A percentile compares a stretch with the other conserved stretches of the same genome.
These are phyloP conservation scores for Pongo abelii DNA, from an alignment of 2,113 vertebrate genomes.

Conservation along the genomic window DNA sequence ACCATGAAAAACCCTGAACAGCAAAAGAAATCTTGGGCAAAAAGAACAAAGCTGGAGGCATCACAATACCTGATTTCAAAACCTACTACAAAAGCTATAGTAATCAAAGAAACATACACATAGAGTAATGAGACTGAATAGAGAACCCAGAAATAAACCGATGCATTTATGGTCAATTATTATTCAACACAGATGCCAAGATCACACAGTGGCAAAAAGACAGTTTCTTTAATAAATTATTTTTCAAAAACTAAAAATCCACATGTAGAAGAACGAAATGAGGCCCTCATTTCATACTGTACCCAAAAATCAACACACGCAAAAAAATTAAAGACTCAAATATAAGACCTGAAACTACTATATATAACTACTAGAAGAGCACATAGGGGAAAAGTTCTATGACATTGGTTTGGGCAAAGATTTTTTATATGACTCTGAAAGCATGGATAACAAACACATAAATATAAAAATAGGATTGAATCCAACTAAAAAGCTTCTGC, in stretches of 20 bases:
- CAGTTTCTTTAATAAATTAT: background rate
- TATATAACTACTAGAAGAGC: background rate
- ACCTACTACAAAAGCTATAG: background rate
- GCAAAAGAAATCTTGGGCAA: background rate
- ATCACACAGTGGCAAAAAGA: background rate
- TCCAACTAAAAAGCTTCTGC: background rate
- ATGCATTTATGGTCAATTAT: background rate
- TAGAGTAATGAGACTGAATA: background rate
- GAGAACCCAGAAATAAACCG: background rate
- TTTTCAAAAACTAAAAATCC: background rate
- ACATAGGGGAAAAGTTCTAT: background rate
- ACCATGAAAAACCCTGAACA: background rate
- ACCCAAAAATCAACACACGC: background rate
- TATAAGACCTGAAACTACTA: background rate
- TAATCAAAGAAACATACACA: background rate
- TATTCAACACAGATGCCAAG: background rate
- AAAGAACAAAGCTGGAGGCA: background rate
- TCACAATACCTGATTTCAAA: background rate
- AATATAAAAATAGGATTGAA: background rate
- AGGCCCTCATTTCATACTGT: background rate
- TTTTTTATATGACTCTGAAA: background rate
- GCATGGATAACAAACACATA: background rate
- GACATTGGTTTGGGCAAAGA: background rate
- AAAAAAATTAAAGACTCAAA: background rate
- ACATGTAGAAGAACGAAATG: background rate